phyloP scores from a whole-genome alignment of 1,140 invertebrate genomes.

The Drosophila guanche region DNA sequence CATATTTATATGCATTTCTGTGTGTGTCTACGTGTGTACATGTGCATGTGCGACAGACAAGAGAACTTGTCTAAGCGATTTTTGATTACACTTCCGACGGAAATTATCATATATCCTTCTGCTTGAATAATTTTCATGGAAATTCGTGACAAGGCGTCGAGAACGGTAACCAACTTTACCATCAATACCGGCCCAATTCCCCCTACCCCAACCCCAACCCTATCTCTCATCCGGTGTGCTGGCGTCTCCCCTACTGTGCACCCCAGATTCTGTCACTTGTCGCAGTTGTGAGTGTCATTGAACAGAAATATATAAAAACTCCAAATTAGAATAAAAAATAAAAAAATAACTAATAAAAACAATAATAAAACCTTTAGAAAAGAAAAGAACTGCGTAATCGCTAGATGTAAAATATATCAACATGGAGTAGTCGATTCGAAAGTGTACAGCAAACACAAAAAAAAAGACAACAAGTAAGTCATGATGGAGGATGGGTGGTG shows the following conservation, averaged over 20 bases:
- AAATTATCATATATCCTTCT: conserved; percentile 84
- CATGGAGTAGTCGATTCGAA: not conserved
- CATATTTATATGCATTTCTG: not conserved
- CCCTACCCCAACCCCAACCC: not conserved
- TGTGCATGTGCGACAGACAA: not conserved
- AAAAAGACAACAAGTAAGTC: not conserved
- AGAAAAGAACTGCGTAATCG: no score
- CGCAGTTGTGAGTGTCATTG: not conserved
- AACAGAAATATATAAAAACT: not conserved
- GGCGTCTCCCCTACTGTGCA: not conserved
- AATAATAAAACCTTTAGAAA: not conserved
- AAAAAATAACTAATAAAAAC: no score
- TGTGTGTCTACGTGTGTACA: not conserved
- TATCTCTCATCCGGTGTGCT: not conserved
- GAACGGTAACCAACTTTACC: conserved; percentile 1
- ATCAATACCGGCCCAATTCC: conserved; percentile 7
- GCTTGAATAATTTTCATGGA: conserved; percentile 83
- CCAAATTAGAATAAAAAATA: not conserved
- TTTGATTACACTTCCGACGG: conserved; percentile 84
- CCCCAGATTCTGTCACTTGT: not conserved
- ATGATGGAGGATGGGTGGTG: not conserved
- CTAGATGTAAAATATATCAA: no score
- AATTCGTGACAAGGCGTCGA: conserved; percentile 50
- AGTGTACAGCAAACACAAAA: not conserved
- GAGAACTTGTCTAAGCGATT: conserved; percentile 81